Evolutionary conservation across 2,113 vertebrate species (phyloP).

Genomic region (Toxotes chatareus): DNA sequence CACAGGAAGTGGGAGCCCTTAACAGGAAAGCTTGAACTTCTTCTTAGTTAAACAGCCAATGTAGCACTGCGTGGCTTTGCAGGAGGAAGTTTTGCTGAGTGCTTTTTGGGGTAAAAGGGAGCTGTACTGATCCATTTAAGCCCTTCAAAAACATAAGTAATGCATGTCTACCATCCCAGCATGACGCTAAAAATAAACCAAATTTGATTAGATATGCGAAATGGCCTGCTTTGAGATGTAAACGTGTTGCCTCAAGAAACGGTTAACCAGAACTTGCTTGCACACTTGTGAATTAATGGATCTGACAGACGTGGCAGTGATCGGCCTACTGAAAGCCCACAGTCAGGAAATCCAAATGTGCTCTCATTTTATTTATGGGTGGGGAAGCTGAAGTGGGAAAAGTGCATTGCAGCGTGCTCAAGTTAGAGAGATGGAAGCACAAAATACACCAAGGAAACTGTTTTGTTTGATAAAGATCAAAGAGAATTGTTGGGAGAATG

Average conservation of each 20-base stretch:
- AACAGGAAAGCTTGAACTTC: constrained; percentile 50
- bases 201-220: constrained; percentile 47
- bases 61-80: not conserved
- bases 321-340: constrained; percentile 61
- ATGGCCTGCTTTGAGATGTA: constrained; percentile 44
- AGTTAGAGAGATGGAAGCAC: constrained; percentile 56
- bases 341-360: constrained; percentile 67
- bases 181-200: constrained; percentile 45
- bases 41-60: constrained; percentile 37
- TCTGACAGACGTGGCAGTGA: constrained; percentile 71
- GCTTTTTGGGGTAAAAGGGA: constrained; percentile 9
- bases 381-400: constrained; percentile 59
- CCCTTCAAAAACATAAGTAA: constrained; percentile 34
- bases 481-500: constrained; percentile 69
- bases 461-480: constrained; percentile 80
- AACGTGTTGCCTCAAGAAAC: constrained; percentile 59
- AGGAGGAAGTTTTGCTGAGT: constrained; percentile 33
- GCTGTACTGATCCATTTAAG: constrained; percentile 22
- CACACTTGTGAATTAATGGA: constrained; percentile 68
- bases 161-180: constrained; percentile 10
- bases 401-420: constrained; percentile 56
- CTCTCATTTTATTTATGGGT: constrained; percentile 68
- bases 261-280: constrained; percentile 49
- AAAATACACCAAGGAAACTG: constrained; percentile 67
- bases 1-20: constrained; percentile 71